Evolutionary conservation across 2,113 vertebrate species (phyloP).

Genomic region (Plectropomus leopardus): DNA sequence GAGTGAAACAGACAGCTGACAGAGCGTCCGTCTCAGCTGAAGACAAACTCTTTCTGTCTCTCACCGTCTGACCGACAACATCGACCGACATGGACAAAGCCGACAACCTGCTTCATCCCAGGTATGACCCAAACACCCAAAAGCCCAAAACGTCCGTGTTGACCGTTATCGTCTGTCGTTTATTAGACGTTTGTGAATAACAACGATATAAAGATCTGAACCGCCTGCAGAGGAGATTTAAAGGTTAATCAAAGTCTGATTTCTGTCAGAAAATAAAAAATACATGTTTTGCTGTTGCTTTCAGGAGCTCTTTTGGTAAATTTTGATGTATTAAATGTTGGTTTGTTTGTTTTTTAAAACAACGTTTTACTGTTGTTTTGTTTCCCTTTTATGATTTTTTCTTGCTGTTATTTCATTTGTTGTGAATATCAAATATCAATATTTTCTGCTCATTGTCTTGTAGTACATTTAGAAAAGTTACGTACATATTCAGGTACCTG

Average conservation of each 20-base stretch:
- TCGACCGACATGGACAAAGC: conserved; percentile 50
- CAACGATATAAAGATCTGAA: no score
- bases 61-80: not conserved
- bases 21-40: not conserved
- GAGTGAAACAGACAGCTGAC: conserved; percentile 70
- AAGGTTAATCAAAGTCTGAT: not conserved
- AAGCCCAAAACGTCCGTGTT: no score
- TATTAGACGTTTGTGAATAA: no score
- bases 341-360: not conserved
- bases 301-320: not conserved
- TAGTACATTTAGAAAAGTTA: not conserved
- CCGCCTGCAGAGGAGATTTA: not conserved
- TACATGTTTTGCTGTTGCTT: not conserved
- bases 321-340: not conserved
- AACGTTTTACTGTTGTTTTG: not conserved
- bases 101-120: conserved; percentile 55
- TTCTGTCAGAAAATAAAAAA: not conserved
- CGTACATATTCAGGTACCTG: not conserved
- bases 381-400: not conserved
- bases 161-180: no score
- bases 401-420: not conserved
- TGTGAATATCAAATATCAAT: not conserved
- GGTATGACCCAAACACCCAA: conserved; percentile 38
- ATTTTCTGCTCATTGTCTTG: not conserved
- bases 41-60: not conserved